These are phyloP conservation scores for Lindbergichthys nudifrons DNA, from an alignment of 2,797 vertebrate genomes.

Conservation along the genomic window DNA sequence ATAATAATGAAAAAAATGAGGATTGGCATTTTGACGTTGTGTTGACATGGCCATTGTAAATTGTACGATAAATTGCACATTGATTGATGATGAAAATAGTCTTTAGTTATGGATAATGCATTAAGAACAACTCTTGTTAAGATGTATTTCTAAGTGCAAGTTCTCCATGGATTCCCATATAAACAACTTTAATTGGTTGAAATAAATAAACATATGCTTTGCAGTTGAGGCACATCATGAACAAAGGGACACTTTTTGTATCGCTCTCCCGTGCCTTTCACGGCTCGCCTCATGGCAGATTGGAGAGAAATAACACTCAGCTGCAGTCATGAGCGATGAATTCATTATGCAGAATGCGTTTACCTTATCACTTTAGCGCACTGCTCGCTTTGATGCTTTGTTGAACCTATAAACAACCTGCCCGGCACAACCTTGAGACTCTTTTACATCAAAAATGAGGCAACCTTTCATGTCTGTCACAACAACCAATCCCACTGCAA, in stretches of 20 bases:
- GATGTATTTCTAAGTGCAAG: background rate
- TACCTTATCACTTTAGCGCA: conserved; percentile 47
- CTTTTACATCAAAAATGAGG: conserved; percentile 57
- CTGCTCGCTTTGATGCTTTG: conserved; percentile 50
- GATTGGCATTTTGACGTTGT: background rate
- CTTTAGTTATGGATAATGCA: background rate
- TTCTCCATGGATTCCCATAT: background rate
- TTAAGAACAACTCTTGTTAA: background rate
- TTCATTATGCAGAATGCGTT: conserved; percentile 54
- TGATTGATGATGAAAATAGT: background rate
- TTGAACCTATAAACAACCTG: conserved; percentile 57
- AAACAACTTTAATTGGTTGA: background rate
- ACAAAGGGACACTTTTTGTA: background rate
- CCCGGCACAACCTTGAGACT: conserved; percentile 58
- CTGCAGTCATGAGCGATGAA: conserved; percentile 34
- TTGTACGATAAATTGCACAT: background rate
- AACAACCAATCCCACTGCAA: conserved; percentile 46
- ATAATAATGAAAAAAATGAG: background rate
- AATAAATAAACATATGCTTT: background rate
- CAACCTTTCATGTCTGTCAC: conserved; percentile 55
- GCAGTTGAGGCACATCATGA: background rate
- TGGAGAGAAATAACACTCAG: conserved; percentile 37
- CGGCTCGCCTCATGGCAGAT: conserved; percentile 13
- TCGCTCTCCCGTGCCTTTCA: conserved; percentile 3
- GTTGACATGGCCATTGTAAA: background rate